phyloP scores from a whole-genome alignment of 2,888 invertebrate genomes.

The Drosophila limbata region DNA sequence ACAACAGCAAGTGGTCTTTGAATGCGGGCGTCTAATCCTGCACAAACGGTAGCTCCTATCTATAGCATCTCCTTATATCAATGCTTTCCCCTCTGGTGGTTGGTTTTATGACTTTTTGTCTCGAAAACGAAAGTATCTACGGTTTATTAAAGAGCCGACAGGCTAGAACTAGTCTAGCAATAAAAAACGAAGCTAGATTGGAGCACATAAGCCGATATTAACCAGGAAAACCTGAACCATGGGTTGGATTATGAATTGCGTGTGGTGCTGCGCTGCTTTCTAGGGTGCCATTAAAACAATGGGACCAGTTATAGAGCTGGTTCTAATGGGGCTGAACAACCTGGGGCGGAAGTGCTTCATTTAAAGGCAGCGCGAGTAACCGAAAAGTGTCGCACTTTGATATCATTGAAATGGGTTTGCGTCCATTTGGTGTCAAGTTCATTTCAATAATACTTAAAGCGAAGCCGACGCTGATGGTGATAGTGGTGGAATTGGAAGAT shows the following conservation, averaged over 20 bases:
- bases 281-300: constrained; percentile 16
- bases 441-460: constrained; percentile 59
- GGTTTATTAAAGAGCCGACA: background rate
- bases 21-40: constrained; percentile 50
- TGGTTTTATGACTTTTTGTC: constrained; percentile 65
- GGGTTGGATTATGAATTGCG: constrained; percentile 26
- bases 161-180: background rate
- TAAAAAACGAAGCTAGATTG: constrained; percentile 8
- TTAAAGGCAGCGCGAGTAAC: constrained; percentile 26
- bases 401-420: constrained; percentile 52
- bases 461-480: constrained; percentile 8
- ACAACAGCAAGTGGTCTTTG: constrained; percentile 68
- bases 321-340: background rate
- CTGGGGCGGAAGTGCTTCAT: constrained; percentile 48
- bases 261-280: background rate
- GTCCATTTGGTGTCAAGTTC: constrained; percentile 80
- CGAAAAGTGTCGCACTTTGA: constrained; percentile 60
- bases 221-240: constrained; percentile 8
- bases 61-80: constrained; percentile 21
- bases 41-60: constrained; percentile 45
- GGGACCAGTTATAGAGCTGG: background rate
- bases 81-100: constrained; percentile 3
- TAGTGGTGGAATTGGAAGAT: constrained; percentile 8
- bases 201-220: constrained; percentile 27
- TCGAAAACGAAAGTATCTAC: constrained; percentile 53